Conservation (phyloP, 2,113 vertebrate genomes). For the Herpetotheres cachinnans region DNA sequence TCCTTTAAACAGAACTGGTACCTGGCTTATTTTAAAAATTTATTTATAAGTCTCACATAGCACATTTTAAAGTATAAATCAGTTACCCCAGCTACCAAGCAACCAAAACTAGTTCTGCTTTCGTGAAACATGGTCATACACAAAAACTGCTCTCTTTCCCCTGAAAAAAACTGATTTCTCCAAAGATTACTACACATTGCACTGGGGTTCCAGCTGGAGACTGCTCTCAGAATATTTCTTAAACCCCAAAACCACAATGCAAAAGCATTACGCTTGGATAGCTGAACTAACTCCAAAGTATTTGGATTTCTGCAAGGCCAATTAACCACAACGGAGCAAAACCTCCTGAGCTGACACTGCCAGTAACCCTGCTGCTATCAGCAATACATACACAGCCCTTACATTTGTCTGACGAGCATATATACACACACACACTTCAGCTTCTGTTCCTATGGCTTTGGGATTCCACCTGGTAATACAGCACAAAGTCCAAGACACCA, state of each 20-base stretch:
- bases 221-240: neutral
- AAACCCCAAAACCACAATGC: neutral
- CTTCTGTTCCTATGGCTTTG: neutral
- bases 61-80: neutral
- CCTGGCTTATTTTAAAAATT: neutral
- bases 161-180: neutral
- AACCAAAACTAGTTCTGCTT: neutral
- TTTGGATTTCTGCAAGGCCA: neutral
- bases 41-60: neutral
- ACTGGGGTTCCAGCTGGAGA: neutral
- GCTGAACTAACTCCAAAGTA: neutral
- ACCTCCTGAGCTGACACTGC: neutral
- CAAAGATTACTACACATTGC: neutral
- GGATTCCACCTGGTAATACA: neutral
- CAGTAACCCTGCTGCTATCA: neutral
- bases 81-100: neutral
- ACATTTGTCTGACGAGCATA: neutral
- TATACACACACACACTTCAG: accelerated
- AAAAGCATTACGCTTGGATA: neutral
- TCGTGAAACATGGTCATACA: accelerated
- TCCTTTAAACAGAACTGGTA: neutral
- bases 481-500: accelerated
- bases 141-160: neutral
- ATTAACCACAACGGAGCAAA: neutral
- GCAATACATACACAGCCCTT: neutral